Percentiles rank a stretch among this genome's conserved stretches.
Conservation (phyloP, 2,113 vertebrate species). For the Rhinoderma darwinii region DNA sequence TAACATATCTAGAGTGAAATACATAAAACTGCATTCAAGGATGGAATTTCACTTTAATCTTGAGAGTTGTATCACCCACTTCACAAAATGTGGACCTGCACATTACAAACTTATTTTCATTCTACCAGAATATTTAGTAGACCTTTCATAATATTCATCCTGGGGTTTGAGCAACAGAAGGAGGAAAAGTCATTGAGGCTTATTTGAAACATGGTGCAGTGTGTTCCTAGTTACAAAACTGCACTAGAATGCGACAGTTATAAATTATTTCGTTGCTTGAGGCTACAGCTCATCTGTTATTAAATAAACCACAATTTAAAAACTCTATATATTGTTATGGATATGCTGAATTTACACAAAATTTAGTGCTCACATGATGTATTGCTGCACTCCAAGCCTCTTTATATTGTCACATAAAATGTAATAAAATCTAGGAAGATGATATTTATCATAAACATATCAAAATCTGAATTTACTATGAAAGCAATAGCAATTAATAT, state of each 20-base stretch:
- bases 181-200: neutral
- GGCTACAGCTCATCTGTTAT: constrained; percentile 2
- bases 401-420: no score
- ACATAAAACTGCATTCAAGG: no score
- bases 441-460: no score
- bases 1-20: no score
- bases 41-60: neutral
- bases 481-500: no score
- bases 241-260: neutral
- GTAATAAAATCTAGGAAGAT: no score
- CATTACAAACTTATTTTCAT: neutral
- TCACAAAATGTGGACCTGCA: neutral
- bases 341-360: neutral
- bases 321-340: neutral
- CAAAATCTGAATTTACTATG: no score
- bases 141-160: neutral
- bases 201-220: neutral
- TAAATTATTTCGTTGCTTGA: neutral
- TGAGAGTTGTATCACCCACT: no score
- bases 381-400: no score
- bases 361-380: neutral
- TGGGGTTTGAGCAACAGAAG: neutral
- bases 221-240: neutral
- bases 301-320: neutral
- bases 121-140: neutral